Evolutionary conservation across 2,113 vertebrate genomes (phyloP), one percentile per base, ranked within the genome.

Genomic region (Aspidoscelis tigris): DNA sequence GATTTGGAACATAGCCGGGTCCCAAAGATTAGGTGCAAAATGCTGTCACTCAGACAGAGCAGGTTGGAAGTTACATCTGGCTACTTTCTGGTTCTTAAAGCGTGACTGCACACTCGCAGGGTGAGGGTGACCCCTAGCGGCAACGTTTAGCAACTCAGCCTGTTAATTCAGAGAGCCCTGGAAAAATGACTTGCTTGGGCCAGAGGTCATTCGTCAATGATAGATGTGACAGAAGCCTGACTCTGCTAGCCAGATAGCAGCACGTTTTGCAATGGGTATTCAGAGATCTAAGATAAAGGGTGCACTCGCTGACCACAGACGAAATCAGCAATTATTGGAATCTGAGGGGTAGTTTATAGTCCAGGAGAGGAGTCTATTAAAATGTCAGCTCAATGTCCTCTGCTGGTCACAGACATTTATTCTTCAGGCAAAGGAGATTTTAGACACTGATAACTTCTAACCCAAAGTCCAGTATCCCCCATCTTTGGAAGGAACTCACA

Each of bases 121-220:
- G 0, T 22, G 84, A 91, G 90, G 90, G 84, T 93, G 93, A 92
- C 92, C 89, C 82, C 93, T 84, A 53, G 87, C 73, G 92, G 91
- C 61, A 6, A 80, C 26, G 22, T 7, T 43, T 14, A 3, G 86
- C 24, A 66, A 61, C 44, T n/a, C 14, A 47, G 64, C 64, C 64
- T 85, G 75, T 76, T 43, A 43, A 66, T 81, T 76, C 33, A 5
- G 24, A 68, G 58, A 18, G 50, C 73, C 26, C 0, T 8, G 75
- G 0, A 0, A 84, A 84, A 84, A n/a, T n/a, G 2, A 39, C 7
- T 39, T 50, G 33, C 33, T 18, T 43, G 39, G n/a, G 1, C 47
- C 77, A 3, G 18, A 7, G 4, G 12, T 53, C 26, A 33, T 44
- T 43, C 33, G 33, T 43, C 39, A 11, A 1, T 66, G 0, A 3